These are phyloP conservation scores for Suricata suricatta DNA, from an alignment of 2,113 vertebrate genomes.

Conservation along the genomic window DNA sequence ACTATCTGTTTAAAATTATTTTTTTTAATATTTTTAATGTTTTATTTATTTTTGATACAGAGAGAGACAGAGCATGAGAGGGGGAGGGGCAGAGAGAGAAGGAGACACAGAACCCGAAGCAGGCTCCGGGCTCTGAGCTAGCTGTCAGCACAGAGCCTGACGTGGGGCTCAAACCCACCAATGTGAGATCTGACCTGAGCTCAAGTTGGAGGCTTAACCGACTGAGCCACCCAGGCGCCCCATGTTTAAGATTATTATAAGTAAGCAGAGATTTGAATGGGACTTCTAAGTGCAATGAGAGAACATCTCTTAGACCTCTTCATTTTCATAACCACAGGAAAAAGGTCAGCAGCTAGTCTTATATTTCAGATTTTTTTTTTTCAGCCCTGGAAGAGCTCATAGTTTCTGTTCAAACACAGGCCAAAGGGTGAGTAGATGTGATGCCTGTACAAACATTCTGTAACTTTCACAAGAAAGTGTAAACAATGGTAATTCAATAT, in stretches of 20 bases:
- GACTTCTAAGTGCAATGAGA: neutral
- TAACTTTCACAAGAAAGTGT: neutral
- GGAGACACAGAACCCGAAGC: too few species aligned
- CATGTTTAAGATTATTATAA: neutral
- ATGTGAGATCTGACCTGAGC: too few species aligned
- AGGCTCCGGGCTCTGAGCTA: too few species aligned
- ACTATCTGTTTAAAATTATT: neutral
- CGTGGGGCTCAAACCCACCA: too few species aligned
- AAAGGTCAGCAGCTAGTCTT: neutral
- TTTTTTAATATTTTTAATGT: too few species aligned
- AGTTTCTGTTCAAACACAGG: neutral
- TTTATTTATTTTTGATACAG: too few species aligned
- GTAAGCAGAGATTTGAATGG: neutral
- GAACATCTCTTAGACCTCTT: neutral
- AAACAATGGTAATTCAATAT: neutral
- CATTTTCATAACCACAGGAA: neutral
- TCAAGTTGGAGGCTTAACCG: too few species aligned
- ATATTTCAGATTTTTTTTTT: neutral
- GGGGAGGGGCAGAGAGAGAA: too few species aligned
- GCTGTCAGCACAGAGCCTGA: too few species aligned
- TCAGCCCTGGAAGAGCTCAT: neutral
- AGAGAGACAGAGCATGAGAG: too few species aligned
- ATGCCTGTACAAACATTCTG: neutral
- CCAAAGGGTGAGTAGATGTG: neutral
- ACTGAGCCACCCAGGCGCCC: too few species aligned